phyloP scores from a whole-genome alignment of 2,113 vertebrate species.

The Microcebus griseorufus region DNA sequence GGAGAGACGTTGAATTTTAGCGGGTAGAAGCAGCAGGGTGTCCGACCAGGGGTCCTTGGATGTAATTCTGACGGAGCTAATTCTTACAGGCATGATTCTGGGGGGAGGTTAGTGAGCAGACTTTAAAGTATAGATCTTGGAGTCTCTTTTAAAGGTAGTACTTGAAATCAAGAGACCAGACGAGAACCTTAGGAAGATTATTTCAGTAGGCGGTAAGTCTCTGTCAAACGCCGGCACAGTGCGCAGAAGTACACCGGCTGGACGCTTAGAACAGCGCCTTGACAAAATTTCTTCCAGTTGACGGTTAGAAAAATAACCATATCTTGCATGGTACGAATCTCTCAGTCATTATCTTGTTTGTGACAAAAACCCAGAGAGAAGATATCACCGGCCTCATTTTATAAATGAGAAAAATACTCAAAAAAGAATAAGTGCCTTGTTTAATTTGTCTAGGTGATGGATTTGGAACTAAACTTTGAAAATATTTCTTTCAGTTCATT shows the following conservation, averaged over 20 bases:
- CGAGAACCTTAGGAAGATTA: not conserved
- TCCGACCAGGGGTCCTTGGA: not conserved
- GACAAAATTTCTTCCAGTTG: not conserved
- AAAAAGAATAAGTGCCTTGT: not conserved
- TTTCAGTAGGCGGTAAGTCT: not conserved
- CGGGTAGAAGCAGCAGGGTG: not conserved
- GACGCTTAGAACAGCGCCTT: not conserved
- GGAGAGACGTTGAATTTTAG: not conserved
- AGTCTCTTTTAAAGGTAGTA: not conserved
- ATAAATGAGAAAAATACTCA: not conserved
- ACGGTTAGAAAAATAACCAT: not conserved
- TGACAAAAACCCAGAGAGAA: not conserved
- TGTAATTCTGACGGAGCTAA: not conserved
- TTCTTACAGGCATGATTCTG: not conserved
- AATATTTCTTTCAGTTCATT: not conserved
- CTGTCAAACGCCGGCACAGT: not conserved
- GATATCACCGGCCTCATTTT: not conserved
- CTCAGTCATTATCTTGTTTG: not conserved
- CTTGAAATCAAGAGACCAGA: not conserved
- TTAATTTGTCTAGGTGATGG: not conserved
- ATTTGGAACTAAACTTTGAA: not conserved
- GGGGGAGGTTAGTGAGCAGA: not conserved
- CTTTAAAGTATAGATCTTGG: not conserved
- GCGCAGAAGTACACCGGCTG: accelerated
- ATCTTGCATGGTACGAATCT: not conserved